phyloP scores from a whole-genome alignment of 1,140 invertebrate species.

The Apis cerana region DNA sequence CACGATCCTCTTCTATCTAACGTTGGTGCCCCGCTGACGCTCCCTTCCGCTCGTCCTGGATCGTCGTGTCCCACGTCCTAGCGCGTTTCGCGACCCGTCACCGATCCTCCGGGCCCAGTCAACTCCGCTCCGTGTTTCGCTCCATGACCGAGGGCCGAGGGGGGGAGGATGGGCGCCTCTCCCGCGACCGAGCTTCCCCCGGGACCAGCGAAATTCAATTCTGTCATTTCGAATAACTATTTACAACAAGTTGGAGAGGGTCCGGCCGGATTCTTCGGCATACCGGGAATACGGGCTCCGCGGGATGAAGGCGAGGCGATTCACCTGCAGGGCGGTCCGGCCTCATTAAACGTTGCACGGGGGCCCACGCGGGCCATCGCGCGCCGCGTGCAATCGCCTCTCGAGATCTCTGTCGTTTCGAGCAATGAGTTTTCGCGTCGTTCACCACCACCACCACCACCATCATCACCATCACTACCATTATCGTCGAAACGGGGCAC shows the following conservation, averaged over 20 bases:
- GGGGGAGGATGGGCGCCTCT: slow-evolving; percentile 8
- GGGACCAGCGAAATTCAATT: slow-evolving; percentile 67
- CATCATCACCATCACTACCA: too few relatives aligned
- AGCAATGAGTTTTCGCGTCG: slow-evolving; percentile 65
- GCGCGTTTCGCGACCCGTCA: slow-evolving; percentile 48
- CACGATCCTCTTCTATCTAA: slow-evolving; percentile 19
- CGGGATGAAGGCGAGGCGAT: slow-evolving; percentile 30
- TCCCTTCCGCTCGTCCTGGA: too few relatives aligned
- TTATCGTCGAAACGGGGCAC: too few relatives aligned
- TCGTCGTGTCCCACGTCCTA: slow-evolving; percentile 28
- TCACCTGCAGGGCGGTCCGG: slow-evolving; percentile 68
- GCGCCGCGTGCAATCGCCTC: slow-evolving; percentile 55
- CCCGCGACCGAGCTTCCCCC: slow-evolving; percentile 41
- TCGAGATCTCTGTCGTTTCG: slow-evolving; percentile 61
- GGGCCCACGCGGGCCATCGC: slow-evolving; percentile 39
- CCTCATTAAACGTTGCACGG: slow-evolving; percentile 67
- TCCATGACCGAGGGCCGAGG: background rate
- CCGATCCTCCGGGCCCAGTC: background rate
- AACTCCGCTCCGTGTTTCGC: background rate
- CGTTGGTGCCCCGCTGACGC: slow-evolving; percentile 34
- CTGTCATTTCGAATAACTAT: slow-evolving; percentile 78
- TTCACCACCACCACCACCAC: slow-evolving; percentile 2
- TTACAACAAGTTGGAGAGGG: slow-evolving; percentile 67
- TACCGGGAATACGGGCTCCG: slow-evolving; percentile 53
- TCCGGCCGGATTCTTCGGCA: slow-evolving; percentile 63